phyloP scores from a whole-genome alignment of 2,888 invertebrate genomes.

The Phoronis australis region DNA sequence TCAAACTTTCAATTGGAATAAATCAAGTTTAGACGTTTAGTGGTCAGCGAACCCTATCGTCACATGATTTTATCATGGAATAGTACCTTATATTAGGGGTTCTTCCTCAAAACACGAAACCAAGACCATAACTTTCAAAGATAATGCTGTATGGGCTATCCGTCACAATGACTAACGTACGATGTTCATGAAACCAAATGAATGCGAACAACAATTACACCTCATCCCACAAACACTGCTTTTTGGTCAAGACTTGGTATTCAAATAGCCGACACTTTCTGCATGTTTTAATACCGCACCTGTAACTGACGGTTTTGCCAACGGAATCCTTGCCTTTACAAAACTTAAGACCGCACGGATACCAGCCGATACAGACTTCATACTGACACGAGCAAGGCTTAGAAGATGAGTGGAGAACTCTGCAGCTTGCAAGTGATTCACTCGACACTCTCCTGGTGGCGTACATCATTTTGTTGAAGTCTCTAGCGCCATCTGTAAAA shows the following conservation, averaged over 20 bases:
- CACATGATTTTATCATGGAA: no score
- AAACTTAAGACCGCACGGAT: slow-evolving; percentile 91
- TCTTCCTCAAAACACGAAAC: no score
- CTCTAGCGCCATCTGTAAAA: slow-evolving; percentile 38
- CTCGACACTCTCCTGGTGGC: slow-evolving; percentile 67
- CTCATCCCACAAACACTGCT: slow-evolving; percentile 64
- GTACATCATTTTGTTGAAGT: slow-evolving; percentile 55
- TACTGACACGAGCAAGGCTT: slow-evolving; percentile 76
- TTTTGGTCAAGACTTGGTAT: slow-evolving; percentile 78
- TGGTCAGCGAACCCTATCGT: no score
- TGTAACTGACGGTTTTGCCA: slow-evolving; percentile 67
- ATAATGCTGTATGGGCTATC: no score
- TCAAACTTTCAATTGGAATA: no score
- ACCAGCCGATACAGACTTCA: slow-evolving; percentile 90
- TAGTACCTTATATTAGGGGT: no score
- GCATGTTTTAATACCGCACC: slow-evolving; percentile 95
- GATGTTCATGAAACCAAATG: no score
- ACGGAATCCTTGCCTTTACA: slow-evolving; percentile 74
- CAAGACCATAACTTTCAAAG: no score
- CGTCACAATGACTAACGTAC: no score
- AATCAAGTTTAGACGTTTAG: no score
- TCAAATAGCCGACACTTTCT: slow-evolving; percentile 82
- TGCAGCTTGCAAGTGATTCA: slow-evolving; percentile 37
- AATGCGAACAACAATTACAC: no score
- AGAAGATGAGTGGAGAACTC: slow-evolving; percentile 30